A percentile compares a stretch with the other conserved stretches of the same genome.
phyloP scores from a whole-genome alignment of 1,140 invertebrate species.

The Cardiocondyla obscurior region DNA sequence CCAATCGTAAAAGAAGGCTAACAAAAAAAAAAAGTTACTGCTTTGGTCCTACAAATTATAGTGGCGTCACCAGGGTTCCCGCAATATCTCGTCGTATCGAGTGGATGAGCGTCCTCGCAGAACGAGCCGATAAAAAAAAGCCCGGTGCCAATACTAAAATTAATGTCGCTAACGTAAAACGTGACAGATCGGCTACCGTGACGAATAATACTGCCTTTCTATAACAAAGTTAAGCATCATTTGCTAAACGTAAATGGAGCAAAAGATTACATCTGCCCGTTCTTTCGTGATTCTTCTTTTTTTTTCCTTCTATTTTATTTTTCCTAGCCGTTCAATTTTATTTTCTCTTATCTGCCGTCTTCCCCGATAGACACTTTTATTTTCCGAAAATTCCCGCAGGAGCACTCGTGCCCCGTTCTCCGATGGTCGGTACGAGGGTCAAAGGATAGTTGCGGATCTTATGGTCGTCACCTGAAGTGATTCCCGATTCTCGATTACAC shows the following conservation, averaged over 20 bases:
- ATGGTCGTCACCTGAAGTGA: slow-evolving; percentile 27
- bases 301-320: neutral
- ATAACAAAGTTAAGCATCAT: slow-evolving; percentile 39
- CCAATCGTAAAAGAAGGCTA: slow-evolving; percentile 18
- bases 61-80: neutral
- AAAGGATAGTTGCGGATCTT: slow-evolving; percentile 34
- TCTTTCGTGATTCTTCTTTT: neutral
- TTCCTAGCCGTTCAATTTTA: neutral
- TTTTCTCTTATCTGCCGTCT: neutral
- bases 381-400: slow-evolving; percentile 46
- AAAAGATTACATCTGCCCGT: slow-evolving; percentile 1
- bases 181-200: neutral
- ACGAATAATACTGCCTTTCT: slow-evolving; percentile 48
- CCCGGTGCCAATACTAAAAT: slow-evolving; percentile 40
- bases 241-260: neutral
- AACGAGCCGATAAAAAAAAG: slow-evolving; percentile 44
- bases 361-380: slow-evolving; percentile 36
- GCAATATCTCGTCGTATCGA: slow-evolving; percentile 37
- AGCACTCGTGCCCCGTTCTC: slow-evolving; percentile 48
- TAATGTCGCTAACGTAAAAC: slow-evolving; percentile 47
- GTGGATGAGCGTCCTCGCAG: slow-evolving; percentile 10
- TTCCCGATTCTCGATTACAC: slow-evolving; percentile 49
- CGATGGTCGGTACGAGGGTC: slow-evolving; percentile 44
- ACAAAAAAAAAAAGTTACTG: slow-evolving; percentile 24
- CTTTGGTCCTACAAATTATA: slow-evolving; percentile 42